Evolutionary conservation across 2,797 vertebrate species (phyloP).

Genomic region (Sebastes hubbsi): DNA sequence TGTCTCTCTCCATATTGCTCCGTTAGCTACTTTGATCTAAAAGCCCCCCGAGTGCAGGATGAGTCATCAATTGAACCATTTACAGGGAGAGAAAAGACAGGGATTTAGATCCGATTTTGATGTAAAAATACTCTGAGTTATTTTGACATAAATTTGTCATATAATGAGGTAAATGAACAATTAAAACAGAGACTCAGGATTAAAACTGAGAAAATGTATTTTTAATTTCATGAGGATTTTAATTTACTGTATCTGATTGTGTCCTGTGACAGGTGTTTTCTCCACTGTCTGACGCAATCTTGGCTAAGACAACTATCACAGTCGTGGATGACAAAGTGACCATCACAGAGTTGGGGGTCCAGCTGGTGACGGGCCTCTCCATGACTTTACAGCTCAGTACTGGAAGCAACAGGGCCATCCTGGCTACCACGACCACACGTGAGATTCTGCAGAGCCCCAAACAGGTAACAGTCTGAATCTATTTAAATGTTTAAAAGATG

Average conservation of each 20-base stretch:
- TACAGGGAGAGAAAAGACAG: too few species aligned
- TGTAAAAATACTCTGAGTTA: too few species aligned
- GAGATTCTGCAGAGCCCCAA: constrained; percentile 87
- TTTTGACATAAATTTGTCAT: too few species aligned
- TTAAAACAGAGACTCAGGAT: too few species aligned
- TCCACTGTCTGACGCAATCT: constrained; percentile 88
- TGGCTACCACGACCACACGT: constrained; percentile 87
- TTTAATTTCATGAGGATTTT: too few species aligned
- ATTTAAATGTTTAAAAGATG: neutral
- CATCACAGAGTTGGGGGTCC: constrained; percentile 90
- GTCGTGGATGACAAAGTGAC: constrained; percentile 94
- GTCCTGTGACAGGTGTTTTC: constrained; percentile 86
- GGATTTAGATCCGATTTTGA: too few species aligned
- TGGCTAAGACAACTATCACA: constrained; percentile 90
- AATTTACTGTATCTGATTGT: neutral
- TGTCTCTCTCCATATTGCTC: too few species aligned
- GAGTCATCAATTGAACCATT: too few species aligned
- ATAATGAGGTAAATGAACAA: too few species aligned
- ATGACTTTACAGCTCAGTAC: constrained; percentile 91
- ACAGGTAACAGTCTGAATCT: constrained; percentile 79
- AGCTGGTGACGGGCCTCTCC: constrained; percentile 88
- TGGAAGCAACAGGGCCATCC: constrained; percentile 89
- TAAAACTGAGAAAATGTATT: too few species aligned
- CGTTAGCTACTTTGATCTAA: too few species aligned
- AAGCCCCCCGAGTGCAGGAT: too few species aligned